phyloP scores from a whole-genome alignment of 2,888 invertebrate species.

The Cheilosia grossa region DNA sequence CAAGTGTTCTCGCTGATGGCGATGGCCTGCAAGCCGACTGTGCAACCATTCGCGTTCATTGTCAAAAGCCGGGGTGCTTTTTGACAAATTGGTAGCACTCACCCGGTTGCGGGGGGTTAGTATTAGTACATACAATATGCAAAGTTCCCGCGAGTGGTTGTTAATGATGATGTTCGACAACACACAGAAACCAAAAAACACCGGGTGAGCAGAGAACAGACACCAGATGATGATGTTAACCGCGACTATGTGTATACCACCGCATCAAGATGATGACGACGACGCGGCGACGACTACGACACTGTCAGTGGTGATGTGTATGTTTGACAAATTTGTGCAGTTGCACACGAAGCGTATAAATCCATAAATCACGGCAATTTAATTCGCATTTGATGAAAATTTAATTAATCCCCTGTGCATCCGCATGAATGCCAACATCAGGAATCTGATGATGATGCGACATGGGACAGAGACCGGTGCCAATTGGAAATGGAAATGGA shows the following conservation, averaged over 20 bases:
- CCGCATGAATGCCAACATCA: slow-evolving; percentile 69
- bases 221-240: slow-evolving; percentile 54
- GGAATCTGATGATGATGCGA: slow-evolving; percentile 40
- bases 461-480: no score
- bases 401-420: slow-evolving; percentile 74
- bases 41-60: slow-evolving; percentile 22
- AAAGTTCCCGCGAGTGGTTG: slow-evolving; percentile 59
- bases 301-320: slow-evolving; percentile 9
- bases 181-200: not conserved
- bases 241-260: not conserved
- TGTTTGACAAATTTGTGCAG: slow-evolving; percentile 72
- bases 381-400: slow-evolving; percentile 75
- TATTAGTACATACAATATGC: slow-evolving; percentile 64
- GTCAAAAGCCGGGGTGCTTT: slow-evolving; percentile 56
- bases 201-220: slow-evolving; percentile 27
- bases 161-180: slow-evolving; percentile 73
- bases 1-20: slow-evolving; percentile 58
- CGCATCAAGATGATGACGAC: not conserved
- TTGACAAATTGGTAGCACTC: slow-evolving; percentile 70
- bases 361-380: slow-evolving; percentile 75
- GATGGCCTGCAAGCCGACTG: slow-evolving; percentile 23
- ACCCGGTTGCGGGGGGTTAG: slow-evolving; percentile 20
- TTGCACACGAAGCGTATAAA: slow-evolving; percentile 71
- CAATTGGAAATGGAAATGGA: slow-evolving; percentile 4
- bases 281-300: slow-evolving; percentile 2